phyloP scores from a whole-genome alignment of 1,140 invertebrate species.

The Aphaenogaster rudis region DNA sequence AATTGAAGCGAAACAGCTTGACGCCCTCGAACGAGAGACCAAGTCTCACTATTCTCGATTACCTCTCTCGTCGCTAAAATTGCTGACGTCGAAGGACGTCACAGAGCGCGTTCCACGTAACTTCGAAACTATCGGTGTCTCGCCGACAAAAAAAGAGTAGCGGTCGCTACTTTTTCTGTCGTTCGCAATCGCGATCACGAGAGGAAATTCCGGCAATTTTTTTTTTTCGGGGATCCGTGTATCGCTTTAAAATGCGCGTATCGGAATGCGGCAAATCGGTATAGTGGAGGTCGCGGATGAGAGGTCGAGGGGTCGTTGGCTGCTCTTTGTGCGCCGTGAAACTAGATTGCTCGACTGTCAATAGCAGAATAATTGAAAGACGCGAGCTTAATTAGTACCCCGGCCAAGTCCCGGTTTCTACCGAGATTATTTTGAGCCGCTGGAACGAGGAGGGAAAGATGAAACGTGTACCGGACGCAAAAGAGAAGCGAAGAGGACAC shows the following conservation, averaged over 20 bases:
- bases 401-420: conserved; percentile 19
- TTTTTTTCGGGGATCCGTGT: not conserved
- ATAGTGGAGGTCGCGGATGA: conserved; percentile 4
- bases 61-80: conserved; percentile 51
- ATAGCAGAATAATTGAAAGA: conserved; percentile 79
- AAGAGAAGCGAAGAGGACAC: conserved; percentile 36
- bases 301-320: conserved; percentile 44
- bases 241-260: conserved; percentile 1
- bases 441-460: not conserved
- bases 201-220: not conserved
- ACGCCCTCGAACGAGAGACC: conserved; percentile 42
- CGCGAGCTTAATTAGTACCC: conserved; percentile 74
- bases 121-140: conserved; percentile 7
- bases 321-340: conserved; percentile 66
- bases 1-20: conserved; percentile 63
- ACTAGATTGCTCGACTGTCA: conserved; percentile 75
- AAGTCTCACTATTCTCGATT: conserved; percentile 52
- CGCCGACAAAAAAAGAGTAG: not conserved
- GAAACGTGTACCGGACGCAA: conserved; percentile 10
- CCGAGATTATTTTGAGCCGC: conserved; percentile 62
- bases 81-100: conserved; percentile 31
- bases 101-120: conserved; percentile 8
- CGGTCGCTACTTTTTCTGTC: not conserved
- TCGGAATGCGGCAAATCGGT: conserved; percentile 16
- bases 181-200: not conserved